Evolutionary conservation across 2,888 invertebrate genomes (phyloP).

Genomic region (Erebia epiphron): DNA sequence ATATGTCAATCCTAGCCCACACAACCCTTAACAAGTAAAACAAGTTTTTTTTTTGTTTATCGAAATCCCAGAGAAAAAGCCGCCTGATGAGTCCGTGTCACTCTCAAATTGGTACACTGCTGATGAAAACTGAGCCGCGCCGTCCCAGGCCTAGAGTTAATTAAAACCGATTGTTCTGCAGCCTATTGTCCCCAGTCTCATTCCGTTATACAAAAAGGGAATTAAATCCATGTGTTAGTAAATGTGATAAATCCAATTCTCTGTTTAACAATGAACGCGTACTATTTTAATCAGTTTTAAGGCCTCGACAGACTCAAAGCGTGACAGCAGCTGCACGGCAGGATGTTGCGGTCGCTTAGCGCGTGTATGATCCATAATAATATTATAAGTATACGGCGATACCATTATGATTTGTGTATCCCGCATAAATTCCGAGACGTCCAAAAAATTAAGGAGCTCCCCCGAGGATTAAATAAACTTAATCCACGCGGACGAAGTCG

Average conservation of each 20-base stretch:
- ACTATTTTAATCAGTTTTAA: slow-evolving; percentile 15
- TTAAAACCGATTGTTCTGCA: slow-evolving; percentile 17
- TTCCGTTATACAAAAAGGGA: slow-evolving; percentile 18
- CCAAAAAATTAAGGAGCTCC: too few species aligned
- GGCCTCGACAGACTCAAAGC: neutral
- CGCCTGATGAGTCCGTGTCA: slow-evolving; percentile 11
- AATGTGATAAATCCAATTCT: slow-evolving; percentile 18
- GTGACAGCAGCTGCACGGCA: too few species aligned
- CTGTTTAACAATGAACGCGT: slow-evolving; percentile 5
- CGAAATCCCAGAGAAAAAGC: neutral
- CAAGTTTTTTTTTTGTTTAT: neutral
- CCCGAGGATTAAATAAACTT: too few species aligned
- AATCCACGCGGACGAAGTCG: too few species aligned
- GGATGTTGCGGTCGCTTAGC: too few species aligned
- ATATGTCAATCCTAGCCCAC: too few species aligned
- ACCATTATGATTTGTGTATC: too few species aligned
- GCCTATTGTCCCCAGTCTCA: slow-evolving; percentile 17
- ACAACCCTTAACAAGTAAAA: neutral
- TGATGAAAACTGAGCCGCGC: slow-evolving; percentile 12
- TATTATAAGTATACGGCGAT: too few species aligned
- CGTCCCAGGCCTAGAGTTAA: slow-evolving; percentile 10
- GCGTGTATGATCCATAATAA: too few species aligned
- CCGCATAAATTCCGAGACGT: too few species aligned
- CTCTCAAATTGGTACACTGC: slow-evolving; percentile 8
- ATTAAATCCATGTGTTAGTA: slow-evolving; percentile 14